These are phyloP conservation scores for Halictus quadricinctus DNA, from an alignment of 2,888 invertebrate species.

Conservation along the genomic window DNA sequence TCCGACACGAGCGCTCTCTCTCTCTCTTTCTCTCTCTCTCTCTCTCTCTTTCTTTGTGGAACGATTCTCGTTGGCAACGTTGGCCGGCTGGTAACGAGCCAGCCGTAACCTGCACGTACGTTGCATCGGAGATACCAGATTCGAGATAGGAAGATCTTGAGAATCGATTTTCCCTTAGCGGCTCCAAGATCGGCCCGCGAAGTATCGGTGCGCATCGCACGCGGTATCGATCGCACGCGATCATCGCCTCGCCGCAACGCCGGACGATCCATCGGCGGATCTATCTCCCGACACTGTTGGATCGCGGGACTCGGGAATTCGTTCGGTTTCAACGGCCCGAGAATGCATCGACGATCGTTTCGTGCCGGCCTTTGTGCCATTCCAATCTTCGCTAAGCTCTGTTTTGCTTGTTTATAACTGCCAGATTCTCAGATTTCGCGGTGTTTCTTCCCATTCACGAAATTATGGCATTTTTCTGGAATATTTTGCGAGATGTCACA, in stretches of 20 bases:
- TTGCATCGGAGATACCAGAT: conserved; percentile 61
- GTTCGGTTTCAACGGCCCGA: conserved; percentile 12
- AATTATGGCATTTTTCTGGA: neutral
- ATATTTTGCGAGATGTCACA: neutral
- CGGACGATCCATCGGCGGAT: conserved; percentile 35
- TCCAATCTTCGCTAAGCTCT: neutral
- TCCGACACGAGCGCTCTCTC: conserved; percentile 17
- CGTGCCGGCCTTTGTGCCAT: neutral
- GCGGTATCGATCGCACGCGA: conserved; percentile 60
- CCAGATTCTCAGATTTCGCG: neutral
- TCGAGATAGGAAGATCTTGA: conserved; percentile 69
- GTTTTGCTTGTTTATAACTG: neutral
- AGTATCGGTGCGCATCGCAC: conserved; percentile 25
- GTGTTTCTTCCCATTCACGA: neutral
- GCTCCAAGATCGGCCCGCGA: conserved; percentile 43
- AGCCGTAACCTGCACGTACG: conserved; percentile 52
- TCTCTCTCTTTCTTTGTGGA: neutral
- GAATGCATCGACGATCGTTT: neutral
- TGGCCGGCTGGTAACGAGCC: conserved; percentile 60
- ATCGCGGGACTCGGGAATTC: conserved; percentile 6
- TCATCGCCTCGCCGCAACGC: conserved; percentile 40
- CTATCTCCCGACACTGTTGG: conserved; percentile 16
- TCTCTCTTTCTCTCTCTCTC: neutral
- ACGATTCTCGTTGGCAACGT: conserved; percentile 26
- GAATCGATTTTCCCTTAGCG: conserved; percentile 70